Evolutionary conservation across 2,113 vertebrate genomes (phyloP).

Genomic region (Elephantulus edwardii): DNA sequence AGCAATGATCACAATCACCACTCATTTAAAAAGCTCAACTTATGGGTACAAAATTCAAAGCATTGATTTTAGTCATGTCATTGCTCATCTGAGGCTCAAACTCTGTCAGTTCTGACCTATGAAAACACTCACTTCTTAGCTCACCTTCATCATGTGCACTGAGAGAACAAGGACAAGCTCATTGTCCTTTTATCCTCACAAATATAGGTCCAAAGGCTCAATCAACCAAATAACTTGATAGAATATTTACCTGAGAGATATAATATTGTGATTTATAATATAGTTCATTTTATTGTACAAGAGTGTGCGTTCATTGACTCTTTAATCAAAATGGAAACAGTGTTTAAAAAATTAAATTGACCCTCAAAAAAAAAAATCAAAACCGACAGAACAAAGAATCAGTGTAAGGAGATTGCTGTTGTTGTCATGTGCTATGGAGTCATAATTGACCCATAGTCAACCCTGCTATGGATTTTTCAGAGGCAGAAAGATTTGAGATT

Average conservation of each 20-base stretch:
- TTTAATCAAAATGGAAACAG: not conserved
- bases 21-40: constrained; percentile 66
- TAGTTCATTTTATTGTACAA: not conserved
- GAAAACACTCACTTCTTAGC: constrained; percentile 32
- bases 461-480: not conserved
- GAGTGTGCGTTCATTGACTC: not conserved
- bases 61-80: constrained; percentile 45
- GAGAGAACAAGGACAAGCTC: not conserved
- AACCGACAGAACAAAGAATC: not conserved
- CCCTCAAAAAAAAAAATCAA: too few species aligned
- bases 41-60: constrained; percentile 59
- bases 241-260: not conserved
- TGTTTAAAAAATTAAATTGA: too few species aligned
- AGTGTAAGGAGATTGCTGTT: not conserved
- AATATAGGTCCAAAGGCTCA: not conserved
- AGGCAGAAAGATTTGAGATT: not conserved
- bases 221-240: not conserved
- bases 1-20: constrained; percentile 54
- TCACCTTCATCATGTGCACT: not conserved
- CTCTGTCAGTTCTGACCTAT: not conserved
- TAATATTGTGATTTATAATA: not conserved
- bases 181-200: not conserved
- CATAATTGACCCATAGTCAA: not conserved
- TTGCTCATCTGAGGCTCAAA: constrained; percentile 55
- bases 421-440: not conserved